A percentile compares a stretch with the other conserved stretches of the same genome.
These are phyloP conservation scores for Leptopterna dolabrata DNA, from an alignment of 2,888 invertebrate species.

Conservation along the genomic window DNA sequence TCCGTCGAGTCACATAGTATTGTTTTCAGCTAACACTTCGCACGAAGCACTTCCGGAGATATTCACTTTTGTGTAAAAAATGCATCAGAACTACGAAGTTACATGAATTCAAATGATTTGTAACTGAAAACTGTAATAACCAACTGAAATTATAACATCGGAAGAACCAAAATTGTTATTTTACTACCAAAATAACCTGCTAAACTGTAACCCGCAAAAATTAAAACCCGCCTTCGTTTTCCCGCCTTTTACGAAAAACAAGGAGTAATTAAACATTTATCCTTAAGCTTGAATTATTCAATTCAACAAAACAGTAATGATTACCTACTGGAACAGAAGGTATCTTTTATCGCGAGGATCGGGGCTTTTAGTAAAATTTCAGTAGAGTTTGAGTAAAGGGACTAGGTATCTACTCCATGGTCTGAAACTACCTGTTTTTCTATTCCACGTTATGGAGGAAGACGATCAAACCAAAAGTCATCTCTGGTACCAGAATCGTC, in stretches of 20 bases:
- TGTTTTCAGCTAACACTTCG: background rate
- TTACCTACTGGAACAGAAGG: too few relatives aligned
- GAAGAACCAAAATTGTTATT: background rate
- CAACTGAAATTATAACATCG: background rate
- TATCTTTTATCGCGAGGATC: too few relatives aligned
- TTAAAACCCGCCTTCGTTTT: background rate
- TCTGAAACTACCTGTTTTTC: too few relatives aligned
- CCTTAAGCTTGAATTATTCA: too few relatives aligned
- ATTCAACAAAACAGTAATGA: too few relatives aligned
- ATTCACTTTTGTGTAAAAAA: background rate
- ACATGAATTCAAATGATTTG: background rate
- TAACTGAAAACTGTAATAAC: background rate
- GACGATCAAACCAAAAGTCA: too few relatives aligned
- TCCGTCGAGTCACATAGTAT: background rate
- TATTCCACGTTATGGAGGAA: too few relatives aligned
- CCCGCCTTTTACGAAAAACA: background rate
- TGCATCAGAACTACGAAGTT: background rate
- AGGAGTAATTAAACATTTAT: too few relatives aligned
- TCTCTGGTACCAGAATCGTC: too few relatives aligned
- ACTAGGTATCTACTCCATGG: too few relatives aligned
- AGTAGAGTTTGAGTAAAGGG: too few relatives aligned
- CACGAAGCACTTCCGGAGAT: background rate
- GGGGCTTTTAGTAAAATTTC: too few relatives aligned
- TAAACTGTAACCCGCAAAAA: background rate
- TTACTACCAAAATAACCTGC: background rate